A percentile compares a stretch with the other conserved stretches of the same genome.
phyloP scores from a whole-genome alignment of 2,113 vertebrate genomes.

The Rhea americana region DNA sequence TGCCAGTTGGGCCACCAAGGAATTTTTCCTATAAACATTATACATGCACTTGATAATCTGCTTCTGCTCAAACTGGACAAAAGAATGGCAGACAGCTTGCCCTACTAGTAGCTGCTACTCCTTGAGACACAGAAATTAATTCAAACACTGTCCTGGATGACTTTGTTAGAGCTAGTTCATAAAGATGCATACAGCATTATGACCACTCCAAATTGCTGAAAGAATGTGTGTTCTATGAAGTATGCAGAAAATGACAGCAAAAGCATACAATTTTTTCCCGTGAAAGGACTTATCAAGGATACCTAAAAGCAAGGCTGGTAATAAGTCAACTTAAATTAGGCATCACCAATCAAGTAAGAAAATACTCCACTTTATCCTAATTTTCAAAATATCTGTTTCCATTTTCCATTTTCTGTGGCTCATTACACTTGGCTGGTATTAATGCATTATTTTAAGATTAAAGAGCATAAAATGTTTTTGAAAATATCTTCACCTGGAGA shows the following conservation, averaged over 20 bases:
- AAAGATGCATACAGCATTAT: background rate
- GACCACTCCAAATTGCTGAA: background rate
- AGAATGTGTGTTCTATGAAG: background rate
- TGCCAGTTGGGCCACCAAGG: background rate
- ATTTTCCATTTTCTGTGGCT: background rate
- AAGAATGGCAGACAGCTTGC: background rate
- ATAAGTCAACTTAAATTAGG: background rate
- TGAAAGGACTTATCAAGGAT: background rate
- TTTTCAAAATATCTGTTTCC: background rate
- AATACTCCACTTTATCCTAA: background rate
- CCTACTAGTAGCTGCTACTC: background rate
- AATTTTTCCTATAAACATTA: background rate
- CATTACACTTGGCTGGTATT: background rate
- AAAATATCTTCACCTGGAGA: background rate
- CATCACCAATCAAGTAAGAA: background rate
- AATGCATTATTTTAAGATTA: background rate
- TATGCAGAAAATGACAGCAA: background rate
- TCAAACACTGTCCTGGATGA: background rate
- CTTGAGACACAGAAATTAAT: background rate
- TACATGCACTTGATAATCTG: background rate
- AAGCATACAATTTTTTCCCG: background rate
- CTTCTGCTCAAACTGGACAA: background rate
- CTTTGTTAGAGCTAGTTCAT: background rate
- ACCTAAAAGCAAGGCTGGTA: background rate
- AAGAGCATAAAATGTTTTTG: background rate